Base-by-base conservation (phyloP, 2,113 vertebrate species). In the Proterorhinus semilunaris region DNA sequence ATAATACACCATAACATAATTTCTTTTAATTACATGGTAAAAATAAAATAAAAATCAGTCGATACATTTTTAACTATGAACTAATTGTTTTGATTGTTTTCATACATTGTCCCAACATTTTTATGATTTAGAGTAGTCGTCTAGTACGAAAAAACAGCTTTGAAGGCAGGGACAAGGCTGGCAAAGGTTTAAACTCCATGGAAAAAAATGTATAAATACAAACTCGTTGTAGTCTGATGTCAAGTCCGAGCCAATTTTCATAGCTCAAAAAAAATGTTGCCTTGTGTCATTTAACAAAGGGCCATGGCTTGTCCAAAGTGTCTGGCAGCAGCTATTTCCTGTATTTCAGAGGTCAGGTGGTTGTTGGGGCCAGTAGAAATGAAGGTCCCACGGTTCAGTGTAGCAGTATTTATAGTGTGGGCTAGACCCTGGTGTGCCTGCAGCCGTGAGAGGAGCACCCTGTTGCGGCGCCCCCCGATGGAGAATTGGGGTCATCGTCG, bases 401-500 rank as follows among this genome's bases (percentile, higher is more conserved):
- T 58, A 3, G 13, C 6, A 5, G 69, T 49, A 12, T 59, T 10
- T 49, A 16, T 6, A 57, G 58, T 46, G 13, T 13, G 1, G 55
- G 36, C 95, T 85, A 96, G 79, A 97, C 95, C 6, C 94, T 84
- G 2, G 95, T 96, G 84, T 96, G 96, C 78, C 94, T 92, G 82
- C 95, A 96, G 91, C 92, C 93, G 90, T 93, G 91, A 0, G 94
- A 93, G 57, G 94, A 88, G 70, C 94, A 88, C 69, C 94, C 93
- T 8, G 90, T 67, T 13, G 91, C 88, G 0, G 85, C 84, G 0
- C 87, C 87, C 8, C 89, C 82, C 0, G 92, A 85, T 12, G 92
- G 89, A 9, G 94, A 93, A 7, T 93, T 88, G 0, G 91, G 88
- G 65, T 96, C 95, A 13, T 97, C 94, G 4, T 96, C 94, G 0